Evolutionary conservation across 1,140 invertebrate species (phyloP).

Genomic region (Alviniconcha marisindica): DNA sequence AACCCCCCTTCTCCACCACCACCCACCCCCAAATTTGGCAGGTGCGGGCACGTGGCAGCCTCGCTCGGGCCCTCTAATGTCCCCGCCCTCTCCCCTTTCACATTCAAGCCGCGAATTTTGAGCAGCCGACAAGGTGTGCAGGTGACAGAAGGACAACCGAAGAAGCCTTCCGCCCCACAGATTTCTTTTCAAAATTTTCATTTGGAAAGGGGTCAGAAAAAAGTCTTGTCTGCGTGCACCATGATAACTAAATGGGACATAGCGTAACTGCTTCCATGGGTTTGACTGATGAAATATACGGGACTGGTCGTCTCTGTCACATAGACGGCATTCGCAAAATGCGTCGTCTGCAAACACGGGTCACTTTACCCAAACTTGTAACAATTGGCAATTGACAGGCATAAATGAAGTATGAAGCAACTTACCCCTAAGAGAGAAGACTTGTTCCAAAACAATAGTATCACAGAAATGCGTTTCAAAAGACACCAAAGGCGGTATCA

Average conservation of each 20-base stretch:
- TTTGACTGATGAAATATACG: too few species aligned
- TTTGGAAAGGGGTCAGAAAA: too few species aligned
- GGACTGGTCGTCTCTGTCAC: too few species aligned
- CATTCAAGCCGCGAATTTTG: constrained; percentile 1
- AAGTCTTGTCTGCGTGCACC: too few species aligned
- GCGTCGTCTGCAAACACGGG: constrained; percentile 5
- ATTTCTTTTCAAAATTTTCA: too few species aligned
- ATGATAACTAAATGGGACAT: too few species aligned
- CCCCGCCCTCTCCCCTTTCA: constrained; percentile 1
- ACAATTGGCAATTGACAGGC: too few species aligned
- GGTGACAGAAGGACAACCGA: neutral
- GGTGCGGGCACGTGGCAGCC: constrained; percentile 23
- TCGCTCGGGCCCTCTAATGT: neutral
- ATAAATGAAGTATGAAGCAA: neutral
- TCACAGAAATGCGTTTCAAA: constrained; percentile 39
- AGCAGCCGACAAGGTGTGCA: constrained; percentile 15
- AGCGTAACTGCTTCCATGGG: too few species aligned
- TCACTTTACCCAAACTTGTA: too few species aligned
- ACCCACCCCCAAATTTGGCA: constrained; percentile 7
- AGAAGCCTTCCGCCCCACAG: too few species aligned
- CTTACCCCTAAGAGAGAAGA: constrained; percentile 15
- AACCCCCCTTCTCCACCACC: too few species aligned
- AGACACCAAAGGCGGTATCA: constrained; percentile 39
- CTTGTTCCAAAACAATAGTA: constrained; percentile 23
- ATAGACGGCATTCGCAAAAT: neutral